Conservation (phyloP, 2,888 invertebrate genomes). For the Ametastegia equiseti region DNA sequence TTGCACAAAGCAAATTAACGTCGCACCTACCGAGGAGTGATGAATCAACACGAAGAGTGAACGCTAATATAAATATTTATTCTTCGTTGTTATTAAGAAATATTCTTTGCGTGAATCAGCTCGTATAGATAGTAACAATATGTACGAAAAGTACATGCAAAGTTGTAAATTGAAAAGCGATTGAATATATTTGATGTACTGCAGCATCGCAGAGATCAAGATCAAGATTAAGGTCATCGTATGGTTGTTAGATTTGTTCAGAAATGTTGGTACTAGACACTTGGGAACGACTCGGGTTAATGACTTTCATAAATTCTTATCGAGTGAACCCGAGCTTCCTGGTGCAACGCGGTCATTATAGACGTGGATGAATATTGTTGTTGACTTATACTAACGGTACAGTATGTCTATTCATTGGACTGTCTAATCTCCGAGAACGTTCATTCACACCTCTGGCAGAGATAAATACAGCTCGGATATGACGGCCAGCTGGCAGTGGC, state of each 20-base stretch:
- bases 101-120: background rate
- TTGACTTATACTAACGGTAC: conserved; percentile 37
- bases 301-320: conserved; percentile 44
- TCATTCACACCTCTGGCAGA: conserved; percentile 44
- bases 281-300: conserved; percentile 22
- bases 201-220: background rate
- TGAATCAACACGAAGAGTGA: conserved; percentile 7
- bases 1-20: background rate
- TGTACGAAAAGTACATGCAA: background rate
- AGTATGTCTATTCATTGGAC: conserved; percentile 33
- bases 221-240: background rate
- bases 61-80: background rate
- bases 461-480: conserved; percentile 22
- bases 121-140: background rate
- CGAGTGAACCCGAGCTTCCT: conserved; percentile 27
- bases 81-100: background rate
- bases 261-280: conserved; percentile 6
- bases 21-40: background rate
- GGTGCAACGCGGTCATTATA: conserved; percentile 18
- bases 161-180: background rate
- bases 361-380: conserved; percentile 42
- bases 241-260: background rate
- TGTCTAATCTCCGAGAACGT: conserved; percentile 30
- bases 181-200: background rate
- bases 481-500: conserved; percentile 30